Evolutionary conservation across 2,888 invertebrate species (phyloP).

Genomic region (Drosophila mimetica): DNA sequence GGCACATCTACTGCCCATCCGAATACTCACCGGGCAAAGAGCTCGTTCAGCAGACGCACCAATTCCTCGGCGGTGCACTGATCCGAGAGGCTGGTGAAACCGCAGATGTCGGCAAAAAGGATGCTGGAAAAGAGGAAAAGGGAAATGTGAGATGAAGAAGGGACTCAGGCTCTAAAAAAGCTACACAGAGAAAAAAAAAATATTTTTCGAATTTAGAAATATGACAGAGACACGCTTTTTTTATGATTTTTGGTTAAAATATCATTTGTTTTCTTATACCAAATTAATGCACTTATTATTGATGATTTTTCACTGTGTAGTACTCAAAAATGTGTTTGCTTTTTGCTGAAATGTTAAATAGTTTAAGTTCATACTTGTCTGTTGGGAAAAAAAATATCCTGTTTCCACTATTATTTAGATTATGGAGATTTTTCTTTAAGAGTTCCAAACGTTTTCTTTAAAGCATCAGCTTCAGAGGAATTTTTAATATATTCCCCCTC

Average conservation of each 20-base stretch:
- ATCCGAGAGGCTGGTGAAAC: slow-evolving; percentile 95
- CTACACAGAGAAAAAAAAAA: neutral
- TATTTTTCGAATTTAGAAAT: neutral
- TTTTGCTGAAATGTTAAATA: slow-evolving; percentile 1
- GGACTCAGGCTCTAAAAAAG: neutral
- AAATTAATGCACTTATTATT: too few relatives aligned
- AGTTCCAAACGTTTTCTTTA: neutral
- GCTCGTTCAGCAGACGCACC: slow-evolving; percentile 93
- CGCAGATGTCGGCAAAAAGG: slow-evolving; percentile 96
- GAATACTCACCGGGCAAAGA: slow-evolving; percentile 91
- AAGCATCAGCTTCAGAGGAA: slow-evolving; percentile 23
- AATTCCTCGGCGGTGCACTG: slow-evolving; percentile 97
- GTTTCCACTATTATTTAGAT: neutral
- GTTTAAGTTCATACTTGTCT: neutral
- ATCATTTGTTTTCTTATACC: too few relatives aligned
- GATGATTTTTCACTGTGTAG: neutral
- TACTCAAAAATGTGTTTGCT: too few relatives aligned
- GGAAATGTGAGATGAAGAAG: neutral
- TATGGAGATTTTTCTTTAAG: neutral
- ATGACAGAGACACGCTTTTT: too few relatives aligned
- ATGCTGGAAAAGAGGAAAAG: slow-evolving; percentile 87
- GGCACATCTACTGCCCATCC: slow-evolving; percentile 4
- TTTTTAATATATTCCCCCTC: slow-evolving; percentile 26
- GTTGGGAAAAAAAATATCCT: too few relatives aligned
- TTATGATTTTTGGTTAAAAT: too few relatives aligned